Percentiles rank a stretch among this genome's conserved stretches.
phyloP scores from a whole-genome alignment of 2,113 vertebrate genomes.

The Carlito syrichta region DNA sequence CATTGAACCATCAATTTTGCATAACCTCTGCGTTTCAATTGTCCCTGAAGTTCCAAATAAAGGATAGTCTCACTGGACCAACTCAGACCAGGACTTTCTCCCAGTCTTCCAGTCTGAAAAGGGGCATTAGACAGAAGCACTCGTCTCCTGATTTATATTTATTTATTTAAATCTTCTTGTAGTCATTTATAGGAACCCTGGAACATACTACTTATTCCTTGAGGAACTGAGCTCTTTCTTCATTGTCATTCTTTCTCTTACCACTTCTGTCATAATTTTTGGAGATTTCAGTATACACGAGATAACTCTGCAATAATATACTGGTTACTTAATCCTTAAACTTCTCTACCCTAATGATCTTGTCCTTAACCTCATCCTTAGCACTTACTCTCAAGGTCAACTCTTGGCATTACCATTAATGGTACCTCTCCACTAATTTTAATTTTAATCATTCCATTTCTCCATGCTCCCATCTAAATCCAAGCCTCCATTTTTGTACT shows the following conservation, averaged over 20 bases:
- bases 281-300: neutral
- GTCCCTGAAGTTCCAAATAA: neutral
- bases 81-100: neutral
- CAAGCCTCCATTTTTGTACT: neutral
- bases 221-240: neutral
- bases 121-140: neutral
- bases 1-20: neutral
- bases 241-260: neutral
- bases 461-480: neutral
- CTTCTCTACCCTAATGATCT: neutral
- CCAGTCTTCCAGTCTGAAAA: neutral
- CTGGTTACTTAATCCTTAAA: neutral
- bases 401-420: neutral
- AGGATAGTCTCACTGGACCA: neutral
- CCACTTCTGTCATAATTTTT: neutral
- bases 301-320: neutral
- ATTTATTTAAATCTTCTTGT: neutral
- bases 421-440: neutral
- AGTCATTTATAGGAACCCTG: neutral
- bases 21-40: neutral
- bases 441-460: neutral
- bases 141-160: neutral
- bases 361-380: neutral
- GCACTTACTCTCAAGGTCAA: neutral
- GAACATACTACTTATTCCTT: neutral